Evolutionary conservation across 2,888 invertebrate species (phyloP), one percentile per base, ranked within the genome.

Genomic region (Lasioglossum calceatum): DNA sequence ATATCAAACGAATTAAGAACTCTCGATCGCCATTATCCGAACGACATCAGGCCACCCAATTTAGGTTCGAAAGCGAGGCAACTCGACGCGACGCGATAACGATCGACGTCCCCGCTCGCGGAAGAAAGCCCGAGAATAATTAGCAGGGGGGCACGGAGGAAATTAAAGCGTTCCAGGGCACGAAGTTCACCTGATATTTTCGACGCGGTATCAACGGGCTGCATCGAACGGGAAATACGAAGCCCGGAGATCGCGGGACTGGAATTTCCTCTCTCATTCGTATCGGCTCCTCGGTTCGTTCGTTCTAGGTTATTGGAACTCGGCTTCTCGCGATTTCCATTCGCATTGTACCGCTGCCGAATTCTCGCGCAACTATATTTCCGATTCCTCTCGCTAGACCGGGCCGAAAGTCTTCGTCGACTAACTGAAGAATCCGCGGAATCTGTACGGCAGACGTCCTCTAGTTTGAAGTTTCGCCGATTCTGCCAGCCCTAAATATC

Each of bases 131-230:
- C 72, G 27, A 8, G 36, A n/a, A 72, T 44, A 72, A 72, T 72
- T 72, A 27, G 72, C 27, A 27, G 14, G 27, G 27, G 16, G 42
- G 27, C 36, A 8, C 44, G 47, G 27, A 44, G 72, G 72, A 72
- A 72, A 72, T 72, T 72, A 72, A 72, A 67, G 67, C 32, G 67
- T 67, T 36, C 67, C 67, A 16, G 36, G 67, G 67, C 54, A 54
- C 67, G 67, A 64, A 64, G 72, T 73, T 73, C 47, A 5, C 32
- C 47, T 47, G 47, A 47, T 32, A 32, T 47, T 47, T 73, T 27
- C 73, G 71, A 42, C 10, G n/a, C 42, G 23, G 77, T 67, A 78
- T 72, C 54, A 12, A n/a, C 70, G 70, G 64, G 27, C 64, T 64
- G 14, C 71, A 27, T 72, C 72, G 72, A 72, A 42, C 27, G 27